A percentile compares a stretch with the other conserved stretches of the same genome.
phyloP scores from a whole-genome alignment of 2,113 vertebrate genomes.

The Talpa occidentalis region DNA sequence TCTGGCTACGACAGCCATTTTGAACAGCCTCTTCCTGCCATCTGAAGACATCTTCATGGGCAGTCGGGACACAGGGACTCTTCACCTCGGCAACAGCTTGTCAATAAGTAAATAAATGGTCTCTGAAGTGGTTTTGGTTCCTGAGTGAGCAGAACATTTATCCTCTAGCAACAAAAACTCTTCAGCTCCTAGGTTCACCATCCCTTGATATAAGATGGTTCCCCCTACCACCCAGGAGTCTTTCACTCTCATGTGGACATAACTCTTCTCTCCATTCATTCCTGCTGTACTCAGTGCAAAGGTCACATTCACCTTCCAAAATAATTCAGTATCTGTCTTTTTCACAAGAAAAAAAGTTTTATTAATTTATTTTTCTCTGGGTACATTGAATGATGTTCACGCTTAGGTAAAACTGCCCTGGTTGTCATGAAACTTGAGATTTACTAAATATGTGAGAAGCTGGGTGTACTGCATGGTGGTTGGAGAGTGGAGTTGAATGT shows the following conservation, averaged over 20 bases:
- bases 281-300: neutral
- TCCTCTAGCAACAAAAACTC: slow-evolving; percentile 38
- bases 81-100: slow-evolving; percentile 64
- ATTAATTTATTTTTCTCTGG: neutral
- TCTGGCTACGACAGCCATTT: slow-evolving; percentile 51
- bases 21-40: slow-evolving; percentile 33
- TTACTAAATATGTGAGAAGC: neutral
- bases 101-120: slow-evolving; percentile 58
- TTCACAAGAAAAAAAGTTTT: slow-evolving; percentile 4
- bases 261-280: slow-evolving; percentile 22
- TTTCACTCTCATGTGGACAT: neutral
- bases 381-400: neutral
- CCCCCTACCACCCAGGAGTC: neutral
- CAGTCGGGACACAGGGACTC: slow-evolving; percentile 29
- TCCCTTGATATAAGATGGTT: slow-evolving; percentile 36
- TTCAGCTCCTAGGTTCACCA: slow-evolving; percentile 28
- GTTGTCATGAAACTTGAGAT: neutral
- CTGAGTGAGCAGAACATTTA: slow-evolving; percentile 16
- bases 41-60: slow-evolving; percentile 47
- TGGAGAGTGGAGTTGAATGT: neutral
- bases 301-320: neutral
- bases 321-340: slow-evolving; percentile 25
- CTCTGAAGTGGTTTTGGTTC: slow-evolving; percentile 63
- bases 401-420: neutral
- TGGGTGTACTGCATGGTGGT: neutral